Evolutionary conservation across 2,113 vertebrate genomes (phyloP).

Genomic region (Melanotaenia duboulayi): DNA sequence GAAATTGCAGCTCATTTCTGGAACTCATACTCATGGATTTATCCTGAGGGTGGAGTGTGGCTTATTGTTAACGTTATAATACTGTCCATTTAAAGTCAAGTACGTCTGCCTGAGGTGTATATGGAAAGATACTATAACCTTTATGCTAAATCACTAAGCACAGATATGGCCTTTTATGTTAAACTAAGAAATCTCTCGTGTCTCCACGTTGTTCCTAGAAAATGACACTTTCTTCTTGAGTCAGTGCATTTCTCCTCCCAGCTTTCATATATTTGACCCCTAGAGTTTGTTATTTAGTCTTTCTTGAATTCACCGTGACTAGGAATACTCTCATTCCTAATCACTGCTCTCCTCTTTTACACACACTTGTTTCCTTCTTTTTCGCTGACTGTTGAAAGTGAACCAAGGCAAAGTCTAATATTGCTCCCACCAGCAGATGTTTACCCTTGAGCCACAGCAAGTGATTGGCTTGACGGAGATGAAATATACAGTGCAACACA

Average conservation of each 20-base stretch:
- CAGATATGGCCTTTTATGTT: neutral
- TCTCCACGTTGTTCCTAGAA: slow-evolving; percentile 3
- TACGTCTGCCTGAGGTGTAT: slow-evolving; percentile 62
- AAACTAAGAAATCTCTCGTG: slow-evolving; percentile 1
- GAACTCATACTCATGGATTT: slow-evolving; percentile 49
- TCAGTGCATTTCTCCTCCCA: neutral
- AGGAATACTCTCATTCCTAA: slow-evolving; percentile 33
- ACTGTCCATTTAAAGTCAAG: slow-evolving; percentile 59
- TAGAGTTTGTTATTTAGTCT: slow-evolving; percentile 1
- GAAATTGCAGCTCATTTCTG: slow-evolving; percentile 57
- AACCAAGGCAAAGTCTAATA: slow-evolving; percentile 15
- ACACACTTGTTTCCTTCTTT: slow-evolving; percentile 6
- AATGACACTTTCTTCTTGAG: slow-evolving; percentile 10
- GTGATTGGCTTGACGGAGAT: slow-evolving; percentile 60
- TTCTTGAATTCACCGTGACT: neutral
- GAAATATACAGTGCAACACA: slow-evolving; percentile 68
- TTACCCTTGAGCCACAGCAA: slow-evolving; percentile 64
- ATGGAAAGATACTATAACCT: slow-evolving; percentile 31
- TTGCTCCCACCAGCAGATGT: slow-evolving; percentile 67
- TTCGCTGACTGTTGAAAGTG: slow-evolving; percentile 18
- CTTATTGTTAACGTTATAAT: slow-evolving; percentile 60
- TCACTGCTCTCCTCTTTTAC: slow-evolving; percentile 2
- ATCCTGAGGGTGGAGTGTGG: slow-evolving; percentile 51
- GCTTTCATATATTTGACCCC: neutral
- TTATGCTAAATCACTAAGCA: slow-evolving; percentile 11